These are phyloP conservation scores for Periparus ater DNA, from an alignment of 2,797 vertebrate species.

Conservation along the genomic window DNA sequence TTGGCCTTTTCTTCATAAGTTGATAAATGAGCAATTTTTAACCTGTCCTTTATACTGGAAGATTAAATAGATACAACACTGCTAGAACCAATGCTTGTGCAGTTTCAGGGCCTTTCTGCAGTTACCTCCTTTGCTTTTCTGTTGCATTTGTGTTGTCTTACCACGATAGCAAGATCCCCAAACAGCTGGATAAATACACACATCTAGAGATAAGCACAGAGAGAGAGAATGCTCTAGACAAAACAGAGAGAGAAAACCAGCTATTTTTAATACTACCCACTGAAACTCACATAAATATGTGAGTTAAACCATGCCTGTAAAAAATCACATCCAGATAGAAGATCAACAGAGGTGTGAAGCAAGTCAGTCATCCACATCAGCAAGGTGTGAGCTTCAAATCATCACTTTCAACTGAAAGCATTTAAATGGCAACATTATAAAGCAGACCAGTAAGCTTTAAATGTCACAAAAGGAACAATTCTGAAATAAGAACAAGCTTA, in stretches of 20 bases:
- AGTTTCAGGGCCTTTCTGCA: not conserved
- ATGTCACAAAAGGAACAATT: not conserved
- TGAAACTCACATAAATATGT: not conserved
- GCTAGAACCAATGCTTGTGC: not conserved
- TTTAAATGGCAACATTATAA: not conserved
- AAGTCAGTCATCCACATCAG: not conserved
- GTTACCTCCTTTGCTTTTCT: not conserved
- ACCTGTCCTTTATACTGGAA: not conserved
- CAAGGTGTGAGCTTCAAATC: not conserved
- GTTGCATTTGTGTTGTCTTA: not conserved
- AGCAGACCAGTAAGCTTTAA: not conserved
- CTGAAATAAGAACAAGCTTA: not conserved
- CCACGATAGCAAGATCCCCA: fast-evolving
- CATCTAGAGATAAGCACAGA: not conserved
- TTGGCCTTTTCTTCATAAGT: not conserved
- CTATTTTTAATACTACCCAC: not conserved
- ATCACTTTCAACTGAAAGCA: not conserved
- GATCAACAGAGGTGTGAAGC: not conserved
- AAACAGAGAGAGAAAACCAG: not conserved
- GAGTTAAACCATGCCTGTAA: not conserved
- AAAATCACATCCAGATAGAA: not conserved
- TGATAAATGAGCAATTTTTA: constrained; percentile 1
- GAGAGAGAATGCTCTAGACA: not conserved
- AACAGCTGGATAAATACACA: not conserved
- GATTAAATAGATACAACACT: not conserved